These are phyloP conservation scores for Belonocnema kinseyi DNA, from an alignment of 1,140 invertebrate genomes.

Conservation along the genomic window DNA sequence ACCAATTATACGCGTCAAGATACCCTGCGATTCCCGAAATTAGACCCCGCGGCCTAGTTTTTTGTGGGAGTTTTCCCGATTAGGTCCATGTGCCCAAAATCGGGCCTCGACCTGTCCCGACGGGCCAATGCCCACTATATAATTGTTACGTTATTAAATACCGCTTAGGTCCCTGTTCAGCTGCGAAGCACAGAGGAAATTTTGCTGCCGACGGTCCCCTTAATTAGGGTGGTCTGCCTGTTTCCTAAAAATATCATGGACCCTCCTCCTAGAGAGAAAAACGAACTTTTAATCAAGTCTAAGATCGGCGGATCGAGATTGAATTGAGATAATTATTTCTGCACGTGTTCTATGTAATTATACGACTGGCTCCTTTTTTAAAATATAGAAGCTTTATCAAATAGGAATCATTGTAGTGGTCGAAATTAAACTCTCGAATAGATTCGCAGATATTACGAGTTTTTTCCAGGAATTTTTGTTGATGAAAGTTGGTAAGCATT, in stretches of 20 bases:
- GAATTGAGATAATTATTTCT: conserved; percentile 36
- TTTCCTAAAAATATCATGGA: conserved; percentile 37
- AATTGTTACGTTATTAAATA: conserved; percentile 76
- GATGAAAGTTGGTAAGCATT: too few species aligned
- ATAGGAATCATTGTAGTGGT: too few species aligned
- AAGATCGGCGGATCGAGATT: conserved; percentile 35
- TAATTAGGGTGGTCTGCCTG: conserved; percentile 59
- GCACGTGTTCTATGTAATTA: conserved; percentile 9
- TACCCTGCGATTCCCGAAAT: conserved; percentile 61
- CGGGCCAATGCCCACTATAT: conserved; percentile 70
- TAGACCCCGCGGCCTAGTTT: conserved; percentile 51
- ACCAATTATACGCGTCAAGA: conserved; percentile 66
- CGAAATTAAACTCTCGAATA: too few species aligned
- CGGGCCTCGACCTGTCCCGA: conserved; percentile 56
- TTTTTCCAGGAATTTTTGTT: too few species aligned
- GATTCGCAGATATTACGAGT: too few species aligned
- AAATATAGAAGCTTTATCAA: too few species aligned
- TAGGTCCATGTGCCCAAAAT: conserved; percentile 50
- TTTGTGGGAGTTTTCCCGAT: conserved; percentile 59
- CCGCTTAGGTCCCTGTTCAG: conserved; percentile 61
- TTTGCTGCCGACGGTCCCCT: conserved; percentile 55
- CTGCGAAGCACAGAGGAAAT: conserved; percentile 55
- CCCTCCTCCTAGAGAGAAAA: conserved; percentile 40
- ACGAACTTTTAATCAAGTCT: conserved; percentile 43
- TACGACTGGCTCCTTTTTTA: background rate